Evolutionary conservation across 2,888 invertebrate genomes (phyloP).

Genomic region (Eupeodes latifasciatus): DNA sequence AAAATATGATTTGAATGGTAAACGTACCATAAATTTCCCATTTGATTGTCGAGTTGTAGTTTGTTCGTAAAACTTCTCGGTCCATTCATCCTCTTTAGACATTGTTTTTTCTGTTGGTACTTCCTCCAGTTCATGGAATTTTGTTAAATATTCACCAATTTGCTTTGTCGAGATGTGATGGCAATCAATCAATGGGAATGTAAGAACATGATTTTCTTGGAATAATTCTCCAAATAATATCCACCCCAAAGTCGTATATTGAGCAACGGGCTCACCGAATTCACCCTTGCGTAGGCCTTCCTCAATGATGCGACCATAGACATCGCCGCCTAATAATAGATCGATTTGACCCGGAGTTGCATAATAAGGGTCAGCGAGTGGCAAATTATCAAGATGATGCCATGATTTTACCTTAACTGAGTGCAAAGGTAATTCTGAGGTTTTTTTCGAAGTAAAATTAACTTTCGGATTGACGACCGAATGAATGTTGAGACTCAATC

Average conservation of each 20-base stretch:
- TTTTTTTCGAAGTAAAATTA: too few relatives aligned
- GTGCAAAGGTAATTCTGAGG: too few relatives aligned
- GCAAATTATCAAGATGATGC: background rate
- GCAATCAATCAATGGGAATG: slow-evolving; percentile 12
- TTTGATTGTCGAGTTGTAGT: background rate
- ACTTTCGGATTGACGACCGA: background rate
- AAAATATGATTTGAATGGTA: background rate
- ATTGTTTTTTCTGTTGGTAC: too few relatives aligned
- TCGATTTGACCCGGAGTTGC: slow-evolving; percentile 24
- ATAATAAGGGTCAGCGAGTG: slow-evolving; percentile 17
- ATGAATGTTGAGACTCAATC: background rate
- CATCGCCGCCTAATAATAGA: slow-evolving; percentile 37
- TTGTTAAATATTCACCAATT: background rate
- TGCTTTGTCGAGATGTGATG: slow-evolving; percentile 1
- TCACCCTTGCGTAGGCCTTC: slow-evolving; percentile 34
- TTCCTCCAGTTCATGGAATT: background rate
- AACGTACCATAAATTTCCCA: background rate
- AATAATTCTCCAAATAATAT: slow-evolving; percentile 49
- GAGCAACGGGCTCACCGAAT: slow-evolving; percentile 25
- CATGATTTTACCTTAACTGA: too few relatives aligned
- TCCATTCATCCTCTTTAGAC: background rate
- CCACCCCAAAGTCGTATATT: slow-evolving; percentile 31
- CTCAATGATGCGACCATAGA: slow-evolving; percentile 35
- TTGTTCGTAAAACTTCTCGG: background rate
- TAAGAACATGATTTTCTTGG: slow-evolving; percentile 4